These are phyloP conservation scores for Mycetomoellerius zeteki DNA, from an alignment of 1,140 invertebrate species.

Conservation along the genomic window DNA sequence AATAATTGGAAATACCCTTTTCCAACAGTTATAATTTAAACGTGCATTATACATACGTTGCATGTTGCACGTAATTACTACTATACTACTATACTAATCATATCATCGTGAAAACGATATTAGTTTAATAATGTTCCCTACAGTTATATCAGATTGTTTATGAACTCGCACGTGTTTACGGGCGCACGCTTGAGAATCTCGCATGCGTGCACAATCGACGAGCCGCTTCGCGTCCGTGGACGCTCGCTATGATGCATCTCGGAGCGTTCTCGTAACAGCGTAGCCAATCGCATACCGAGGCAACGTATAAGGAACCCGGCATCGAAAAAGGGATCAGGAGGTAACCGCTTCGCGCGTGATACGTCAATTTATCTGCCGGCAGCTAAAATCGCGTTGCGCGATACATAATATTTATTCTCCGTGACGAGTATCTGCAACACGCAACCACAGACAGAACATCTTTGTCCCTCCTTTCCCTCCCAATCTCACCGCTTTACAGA, in stretches of 20 bases:
- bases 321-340: constrained; percentile 18
- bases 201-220: constrained; percentile 3
- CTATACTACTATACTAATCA: neutral
- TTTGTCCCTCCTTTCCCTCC: neutral
- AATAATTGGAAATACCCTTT: neutral
- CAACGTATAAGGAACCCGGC: constrained; percentile 37
- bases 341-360: constrained; percentile 31
- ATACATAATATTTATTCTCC: constrained; percentile 44
- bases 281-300: constrained; percentile 47
- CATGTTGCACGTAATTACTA: neutral
- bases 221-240: neutral
- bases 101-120: constrained; percentile 24
- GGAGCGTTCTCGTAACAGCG: constrained; percentile 44
- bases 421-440: constrained; percentile 14
- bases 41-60: neutral
- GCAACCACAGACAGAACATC: constrained; percentile 14
- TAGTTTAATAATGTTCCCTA: neutral
- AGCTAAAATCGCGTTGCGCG: constrained; percentile 45
- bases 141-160: neutral
- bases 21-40: neutral
- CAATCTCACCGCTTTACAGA: neutral
- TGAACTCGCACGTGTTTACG: constrained; percentile 19
- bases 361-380: constrained; percentile 43
- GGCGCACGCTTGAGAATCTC: neutral
- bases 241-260: constrained; percentile 17